These are phyloP conservation scores for Pedionomus torquatus DNA, from an alignment of 2,113 vertebrate species.

Conservation along the genomic window DNA sequence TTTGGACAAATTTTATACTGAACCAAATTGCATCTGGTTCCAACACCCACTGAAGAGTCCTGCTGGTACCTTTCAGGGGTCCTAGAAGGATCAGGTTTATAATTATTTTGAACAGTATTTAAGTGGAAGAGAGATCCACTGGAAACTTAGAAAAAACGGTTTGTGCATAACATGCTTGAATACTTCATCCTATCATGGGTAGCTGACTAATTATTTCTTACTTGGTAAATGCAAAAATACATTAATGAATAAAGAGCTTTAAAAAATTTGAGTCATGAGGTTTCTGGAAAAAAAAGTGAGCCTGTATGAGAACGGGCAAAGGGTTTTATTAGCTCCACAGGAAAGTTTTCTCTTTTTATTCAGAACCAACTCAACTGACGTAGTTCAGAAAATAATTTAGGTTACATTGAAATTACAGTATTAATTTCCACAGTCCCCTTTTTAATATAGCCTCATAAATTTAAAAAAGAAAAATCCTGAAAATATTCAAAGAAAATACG, in stretches of 20 bases:
- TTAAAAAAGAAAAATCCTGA: not conserved
- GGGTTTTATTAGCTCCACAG: not conserved
- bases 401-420: not conserved
- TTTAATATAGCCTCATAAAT: not conserved
- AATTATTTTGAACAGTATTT: constrained; percentile 1
- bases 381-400: not conserved
- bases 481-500: not conserved
- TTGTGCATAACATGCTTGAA: constrained; percentile 4
- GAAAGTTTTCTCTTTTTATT: not conserved
- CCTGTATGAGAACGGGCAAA: not conserved
- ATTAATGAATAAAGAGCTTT: not conserved
- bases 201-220: constrained; percentile 30
- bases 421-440: not conserved
- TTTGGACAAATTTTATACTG: not conserved
- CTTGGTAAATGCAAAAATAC: not conserved
- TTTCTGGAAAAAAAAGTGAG: not conserved
- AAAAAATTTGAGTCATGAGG: not conserved
- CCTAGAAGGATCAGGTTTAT: not conserved
- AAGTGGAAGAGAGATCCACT: not conserved
- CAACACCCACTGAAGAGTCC: constrained; percentile 24
- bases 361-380: not conserved
- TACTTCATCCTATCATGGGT: constrained; percentile 22
- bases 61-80: constrained; percentile 33
- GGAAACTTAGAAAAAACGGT: constrained; percentile 13
- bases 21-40: constrained; percentile 3